A percentile compares a stretch with the other conserved stretches of the same genome.
Evolutionary conservation across 2,797 vertebrate genomes (phyloP).

Genomic region (Podarcis siculus): DNA sequence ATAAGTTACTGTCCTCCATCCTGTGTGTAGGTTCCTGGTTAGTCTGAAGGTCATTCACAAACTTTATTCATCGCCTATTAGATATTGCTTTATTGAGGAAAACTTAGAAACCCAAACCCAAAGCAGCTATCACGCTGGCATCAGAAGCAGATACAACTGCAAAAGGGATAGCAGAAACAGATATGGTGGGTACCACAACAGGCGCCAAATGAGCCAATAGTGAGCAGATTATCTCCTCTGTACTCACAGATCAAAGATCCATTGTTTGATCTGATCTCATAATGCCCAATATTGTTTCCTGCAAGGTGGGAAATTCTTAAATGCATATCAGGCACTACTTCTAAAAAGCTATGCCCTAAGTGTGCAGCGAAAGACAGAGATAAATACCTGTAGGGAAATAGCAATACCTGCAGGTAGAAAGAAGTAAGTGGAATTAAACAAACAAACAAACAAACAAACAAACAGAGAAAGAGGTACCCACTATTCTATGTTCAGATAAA

Average conservation of each 20-base stretch:
- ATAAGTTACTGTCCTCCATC: background rate
- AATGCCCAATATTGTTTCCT: background rate
- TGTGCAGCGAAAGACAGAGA: background rate
- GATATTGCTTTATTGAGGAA: background rate
- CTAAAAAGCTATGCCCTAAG: background rate
- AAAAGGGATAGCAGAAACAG: background rate
- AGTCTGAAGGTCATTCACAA: too few species aligned
- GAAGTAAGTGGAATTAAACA: background rate
- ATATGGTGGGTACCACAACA: background rate
- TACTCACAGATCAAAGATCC: background rate
- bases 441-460: background rate
- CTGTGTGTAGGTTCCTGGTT: background rate
- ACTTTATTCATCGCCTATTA: too few species aligned
- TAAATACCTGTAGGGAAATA: background rate
- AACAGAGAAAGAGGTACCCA: background rate
- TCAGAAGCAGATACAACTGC: background rate
- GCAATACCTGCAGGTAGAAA: background rate
- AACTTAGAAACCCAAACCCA: background rate
- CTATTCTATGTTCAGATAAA: background rate
- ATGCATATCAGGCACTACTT: background rate
- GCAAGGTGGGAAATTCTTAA: background rate
- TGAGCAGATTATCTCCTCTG: background rate
- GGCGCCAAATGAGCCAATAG: background rate
- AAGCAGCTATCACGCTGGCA: background rate
- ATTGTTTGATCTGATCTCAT: background rate